Evolutionary conservation across 2,797 vertebrate species (phyloP).

Genomic region (Pachyuromys duprasi): DNA sequence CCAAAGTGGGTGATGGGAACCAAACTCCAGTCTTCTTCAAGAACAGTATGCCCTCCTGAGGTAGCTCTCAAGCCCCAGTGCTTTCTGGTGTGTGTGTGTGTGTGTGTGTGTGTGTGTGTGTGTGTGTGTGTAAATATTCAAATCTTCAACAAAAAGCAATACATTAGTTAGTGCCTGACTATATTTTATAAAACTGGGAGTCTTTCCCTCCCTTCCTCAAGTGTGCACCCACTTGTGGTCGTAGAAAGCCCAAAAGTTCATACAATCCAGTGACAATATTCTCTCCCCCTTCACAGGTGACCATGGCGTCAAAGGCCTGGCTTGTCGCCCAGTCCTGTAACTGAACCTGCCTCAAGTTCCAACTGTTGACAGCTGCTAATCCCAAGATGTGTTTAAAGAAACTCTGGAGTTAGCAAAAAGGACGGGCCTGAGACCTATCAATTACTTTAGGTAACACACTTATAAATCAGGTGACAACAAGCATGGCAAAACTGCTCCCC

Average conservation of each 20-base stretch:
- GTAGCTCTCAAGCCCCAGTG: not conserved
- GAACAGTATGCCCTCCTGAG: not conserved
- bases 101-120: too few relatives aligned
- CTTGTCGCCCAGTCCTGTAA: conserved; percentile 66
- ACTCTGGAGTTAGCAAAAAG: conserved; percentile 72
- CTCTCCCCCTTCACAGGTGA: conserved; percentile 48
- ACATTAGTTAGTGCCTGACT: not conserved
- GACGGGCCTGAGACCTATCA: not conserved
- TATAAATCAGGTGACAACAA: conserved; percentile 30
- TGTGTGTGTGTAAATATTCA: too few relatives aligned
- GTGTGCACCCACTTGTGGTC: not conserved
- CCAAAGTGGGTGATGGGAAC: not conserved
- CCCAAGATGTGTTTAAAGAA: conserved; percentile 67
- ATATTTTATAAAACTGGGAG: not conserved
- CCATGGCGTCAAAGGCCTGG: conserved; percentile 59
- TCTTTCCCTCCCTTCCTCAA: conserved; percentile 11
- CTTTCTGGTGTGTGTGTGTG: too few relatives aligned
- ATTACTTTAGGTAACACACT: not conserved
- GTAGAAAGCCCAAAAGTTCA: conserved; percentile 18
- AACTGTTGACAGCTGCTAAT: conserved; percentile 82
- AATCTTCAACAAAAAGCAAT: not conserved
- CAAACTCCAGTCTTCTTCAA: not conserved
- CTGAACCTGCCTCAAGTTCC: conserved; percentile 69
- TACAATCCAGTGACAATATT: conserved; percentile 20
- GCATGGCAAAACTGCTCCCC: not conserved